Conservation (phyloP, 2,113 vertebrate species). For the Heteronetta atricapilla region DNA sequence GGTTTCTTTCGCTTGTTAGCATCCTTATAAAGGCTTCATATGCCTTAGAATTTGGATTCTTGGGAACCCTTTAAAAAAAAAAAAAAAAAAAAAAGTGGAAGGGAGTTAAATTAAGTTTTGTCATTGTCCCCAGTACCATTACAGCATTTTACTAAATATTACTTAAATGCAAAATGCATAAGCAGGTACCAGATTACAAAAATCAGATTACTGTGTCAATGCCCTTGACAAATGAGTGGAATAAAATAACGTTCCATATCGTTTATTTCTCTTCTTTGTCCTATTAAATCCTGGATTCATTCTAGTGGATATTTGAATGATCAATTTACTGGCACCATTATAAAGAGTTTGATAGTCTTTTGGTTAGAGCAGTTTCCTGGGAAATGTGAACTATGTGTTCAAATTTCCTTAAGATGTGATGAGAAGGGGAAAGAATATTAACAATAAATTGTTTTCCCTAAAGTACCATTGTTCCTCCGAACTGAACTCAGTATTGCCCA, state of each 20-base stretch:
- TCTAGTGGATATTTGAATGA: too few relatives aligned
- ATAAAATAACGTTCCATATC: background rate
- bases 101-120: background rate
- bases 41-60: background rate
- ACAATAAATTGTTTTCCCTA: background rate
- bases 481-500: background rate
- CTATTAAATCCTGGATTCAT: too few relatives aligned
- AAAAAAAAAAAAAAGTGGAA: background rate
- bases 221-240: background rate
- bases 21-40: background rate
- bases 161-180: background rate
- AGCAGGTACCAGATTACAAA: background rate
- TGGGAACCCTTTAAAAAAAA: fast-evolving
- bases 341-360: background rate
- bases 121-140: fast-evolving
- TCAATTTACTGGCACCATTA: background rate
- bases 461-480: background rate
- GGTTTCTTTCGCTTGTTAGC: background rate
- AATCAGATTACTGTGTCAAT: background rate
- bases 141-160: background rate
- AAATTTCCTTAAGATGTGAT: background rate
- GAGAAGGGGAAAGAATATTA: background rate
- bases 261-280: too few relatives aligned
- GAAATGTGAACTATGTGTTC: background rate
- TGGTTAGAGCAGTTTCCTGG: background rate